phyloP scores from a whole-genome alignment of 1,140 invertebrate species.

The Neodiprion virginianus region DNA sequence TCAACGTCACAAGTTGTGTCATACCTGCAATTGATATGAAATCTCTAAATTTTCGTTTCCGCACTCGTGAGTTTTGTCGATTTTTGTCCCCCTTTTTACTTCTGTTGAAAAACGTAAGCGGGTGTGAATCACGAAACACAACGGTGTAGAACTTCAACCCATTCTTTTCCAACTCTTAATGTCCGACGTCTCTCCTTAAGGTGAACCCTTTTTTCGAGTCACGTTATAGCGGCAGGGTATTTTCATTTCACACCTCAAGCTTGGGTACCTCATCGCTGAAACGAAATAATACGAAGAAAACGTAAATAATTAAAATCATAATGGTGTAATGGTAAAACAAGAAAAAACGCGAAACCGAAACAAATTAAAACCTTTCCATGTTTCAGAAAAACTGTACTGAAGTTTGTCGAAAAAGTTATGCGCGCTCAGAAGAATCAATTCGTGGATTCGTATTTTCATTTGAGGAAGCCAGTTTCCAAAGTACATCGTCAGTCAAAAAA shows the following conservation, averaged over 20 bases:
- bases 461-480: too few relatives aligned
- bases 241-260: constrained; percentile 30
- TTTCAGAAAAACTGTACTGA: not conserved
- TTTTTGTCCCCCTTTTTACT: constrained; percentile 8
- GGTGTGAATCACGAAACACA: constrained; percentile 3
- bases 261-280: constrained; percentile 48
- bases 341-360: constrained; percentile 26
- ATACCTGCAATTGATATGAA: too few relatives aligned
- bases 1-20: too few relatives aligned
- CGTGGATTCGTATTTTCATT: too few relatives aligned
- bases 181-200: constrained; percentile 33
- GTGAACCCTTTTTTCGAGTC: constrained; percentile 31
- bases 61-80: not conserved
- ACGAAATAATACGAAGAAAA: constrained; percentile 41
- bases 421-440: too few relatives aligned
- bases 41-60: too few relatives aligned
- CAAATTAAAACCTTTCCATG: not conserved
- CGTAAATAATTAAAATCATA: constrained; percentile 10
- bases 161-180: constrained; percentile 38
- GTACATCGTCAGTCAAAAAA: too few relatives aligned
- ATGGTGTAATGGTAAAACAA: constrained; percentile 41
- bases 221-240: constrained; percentile 30
- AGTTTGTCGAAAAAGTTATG: not conserved
- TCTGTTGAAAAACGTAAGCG: constrained; percentile 12
- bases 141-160: constrained; percentile 43